A percentile compares a stretch with the other conserved stretches of the same genome.
phyloP scores from a whole-genome alignment of 2,888 invertebrate species.

The Catotricha subobsoleta region DNA sequence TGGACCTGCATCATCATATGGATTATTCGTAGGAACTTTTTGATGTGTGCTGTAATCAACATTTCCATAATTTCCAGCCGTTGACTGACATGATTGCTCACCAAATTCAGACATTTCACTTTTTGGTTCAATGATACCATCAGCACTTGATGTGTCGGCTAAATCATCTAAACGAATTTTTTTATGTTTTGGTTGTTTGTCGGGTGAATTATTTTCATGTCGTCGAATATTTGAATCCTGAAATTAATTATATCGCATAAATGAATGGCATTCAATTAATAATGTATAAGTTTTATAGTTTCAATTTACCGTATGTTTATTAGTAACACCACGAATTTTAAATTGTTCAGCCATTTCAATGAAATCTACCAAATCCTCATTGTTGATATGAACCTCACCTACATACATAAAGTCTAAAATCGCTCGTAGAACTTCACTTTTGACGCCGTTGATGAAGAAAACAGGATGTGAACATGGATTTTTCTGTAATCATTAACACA shows the following conservation, averaged over 20 bases:
- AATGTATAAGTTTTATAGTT: not conserved
- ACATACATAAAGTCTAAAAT: conserved; percentile 13
- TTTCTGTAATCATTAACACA: not conserved
- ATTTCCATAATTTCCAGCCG: not conserved
- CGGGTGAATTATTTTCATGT: not conserved
- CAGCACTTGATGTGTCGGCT: not conserved
- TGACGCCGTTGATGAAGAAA: conserved; percentile 12
- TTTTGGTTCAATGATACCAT: conserved; percentile 1
- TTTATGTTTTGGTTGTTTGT: not conserved
- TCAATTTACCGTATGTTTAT: conserved; percentile 8
- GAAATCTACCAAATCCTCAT: conserved; percentile 12
- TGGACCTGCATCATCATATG: conserved; percentile 4
- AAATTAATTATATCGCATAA: not conserved
- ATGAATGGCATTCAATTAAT: not conserved
- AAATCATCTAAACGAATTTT: conserved; percentile 3
- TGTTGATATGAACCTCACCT: conserved; percentile 12
- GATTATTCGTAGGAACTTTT: not conserved
- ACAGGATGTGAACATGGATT: conserved; percentile 10
- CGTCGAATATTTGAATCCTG: conserved; percentile 5
- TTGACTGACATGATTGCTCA: conserved; percentile 1
- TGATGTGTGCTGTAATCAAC: conserved; percentile 1
- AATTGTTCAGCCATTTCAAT: conserved; percentile 12
- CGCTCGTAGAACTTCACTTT: conserved; percentile 11
- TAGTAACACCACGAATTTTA: conserved; percentile 12
- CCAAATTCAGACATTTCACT: conserved; percentile 5